Base-by-base conservation (phyloP, 2,888 invertebrate genomes). In the Criorhina ranunculi region DNA sequence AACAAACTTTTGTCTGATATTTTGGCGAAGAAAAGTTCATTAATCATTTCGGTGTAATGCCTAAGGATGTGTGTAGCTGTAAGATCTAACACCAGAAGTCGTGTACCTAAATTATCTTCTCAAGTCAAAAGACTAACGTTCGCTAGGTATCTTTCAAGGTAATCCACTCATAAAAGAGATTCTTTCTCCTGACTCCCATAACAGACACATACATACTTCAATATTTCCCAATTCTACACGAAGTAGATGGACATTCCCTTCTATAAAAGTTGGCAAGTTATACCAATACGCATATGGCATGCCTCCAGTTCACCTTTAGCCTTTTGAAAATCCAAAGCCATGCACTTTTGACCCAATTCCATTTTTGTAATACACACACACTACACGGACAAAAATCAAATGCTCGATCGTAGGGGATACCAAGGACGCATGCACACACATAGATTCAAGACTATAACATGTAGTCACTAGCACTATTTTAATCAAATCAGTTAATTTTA, bases 281-380 rank as follows among this genome's bases (percentile, higher is more conserved):
- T 17, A n/a, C 19, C 62, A 33, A 53, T 35, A 62, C 11, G 17
- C 62, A 35, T 7, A 19, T n/a, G n/a, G 19, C 12, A 66, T 5
- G 37, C 24, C 24, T 3, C 4, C 37, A 66, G n/a, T 35, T 46
- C 51, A 66, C 51, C 51, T 66, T 51, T 66, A 29, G 9, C 51
- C 51, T 51, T 66, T 66, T 24, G 11, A 29, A 51, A 51, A 29
- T 15, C 15, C 51, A 37, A n/a, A 66, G 15, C 31, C 51, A 51
- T 66, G 40, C 37, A 51, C 37, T 37, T 64, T 51, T 51, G 62
- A 62, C 62, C 62, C n/a, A 62, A 62, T 46, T 62, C n/a, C 33
- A 62, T 46, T 62, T 44, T 62, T 44, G 62, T 31, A 62, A 62
- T 15, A 37, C 33, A 19, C 24, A 24, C 4, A 1, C 4, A 24